These are phyloP conservation scores for Syngnathus acus DNA, from an alignment of 2,797 vertebrate genomes.

Conservation along the genomic window DNA sequence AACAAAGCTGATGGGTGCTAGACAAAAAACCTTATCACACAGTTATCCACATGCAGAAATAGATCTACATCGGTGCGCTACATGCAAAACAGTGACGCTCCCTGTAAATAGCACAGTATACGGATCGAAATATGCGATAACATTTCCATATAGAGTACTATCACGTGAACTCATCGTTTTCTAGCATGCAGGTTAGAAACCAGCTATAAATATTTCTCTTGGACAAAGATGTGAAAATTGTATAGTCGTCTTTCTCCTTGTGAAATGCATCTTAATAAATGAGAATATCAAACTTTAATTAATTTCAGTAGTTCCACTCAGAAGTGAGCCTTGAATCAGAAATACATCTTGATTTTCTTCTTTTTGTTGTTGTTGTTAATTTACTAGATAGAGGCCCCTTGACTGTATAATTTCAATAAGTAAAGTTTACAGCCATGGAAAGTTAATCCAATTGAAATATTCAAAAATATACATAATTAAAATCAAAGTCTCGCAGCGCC, in stretches of 20 bases:
- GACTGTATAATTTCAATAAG: too few species aligned
- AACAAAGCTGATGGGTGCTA: slow-evolving; percentile 19
- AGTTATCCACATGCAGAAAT: slow-evolving; percentile 30
- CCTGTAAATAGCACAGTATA: slow-evolving; percentile 8
- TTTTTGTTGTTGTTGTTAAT: too few species aligned
- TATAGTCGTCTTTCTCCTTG: not conserved
- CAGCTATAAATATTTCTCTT: not conserved
- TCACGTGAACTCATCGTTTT: not conserved
- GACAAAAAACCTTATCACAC: slow-evolving; percentile 18
- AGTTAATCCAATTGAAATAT: too few species aligned
- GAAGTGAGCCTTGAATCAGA: not conserved
- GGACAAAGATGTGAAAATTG: not conserved
- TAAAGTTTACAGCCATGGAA: too few species aligned
- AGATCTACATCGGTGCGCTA: slow-evolving; percentile 16
- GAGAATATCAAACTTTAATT: not conserved
- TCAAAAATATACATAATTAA: too few species aligned
- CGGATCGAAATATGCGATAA: not conserved
- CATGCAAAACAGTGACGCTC: slow-evolving; percentile 14
- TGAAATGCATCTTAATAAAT: not conserved
- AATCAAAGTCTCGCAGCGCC: too few species aligned
- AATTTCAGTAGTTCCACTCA: not conserved
- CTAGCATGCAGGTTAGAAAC: not conserved
- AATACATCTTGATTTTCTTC: not conserved
- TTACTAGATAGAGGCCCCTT: too few species aligned
- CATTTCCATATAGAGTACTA: not conserved